Conservation (phyloP, 2,888 invertebrate genomes). For the Orgyia antiqua region DNA sequence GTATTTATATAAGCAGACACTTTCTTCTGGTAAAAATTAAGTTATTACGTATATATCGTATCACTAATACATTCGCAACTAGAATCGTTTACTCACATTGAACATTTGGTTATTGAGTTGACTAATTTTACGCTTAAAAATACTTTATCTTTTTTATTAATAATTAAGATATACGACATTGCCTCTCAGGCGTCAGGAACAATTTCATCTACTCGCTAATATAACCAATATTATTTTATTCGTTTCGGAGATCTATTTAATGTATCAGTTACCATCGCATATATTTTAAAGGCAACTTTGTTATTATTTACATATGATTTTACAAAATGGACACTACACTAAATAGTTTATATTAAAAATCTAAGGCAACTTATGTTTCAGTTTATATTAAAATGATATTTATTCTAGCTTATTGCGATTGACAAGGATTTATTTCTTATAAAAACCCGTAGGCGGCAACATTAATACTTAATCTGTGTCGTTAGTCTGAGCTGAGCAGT, state of each 20-base stretch:
- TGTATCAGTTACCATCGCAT: slow-evolving; percentile 63
- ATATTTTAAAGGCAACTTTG: slow-evolving; percentile 40
- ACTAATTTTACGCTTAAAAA: slow-evolving; percentile 67
- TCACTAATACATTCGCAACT: slow-evolving; percentile 77
- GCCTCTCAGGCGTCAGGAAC: slow-evolving; percentile 77
- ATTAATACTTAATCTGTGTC: too few species aligned
- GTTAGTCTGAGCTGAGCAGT: too few species aligned
- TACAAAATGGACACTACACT: slow-evolving; percentile 18
- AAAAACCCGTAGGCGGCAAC: too few species aligned
- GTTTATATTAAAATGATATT: too few species aligned
- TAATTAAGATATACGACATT: slow-evolving; percentile 68
- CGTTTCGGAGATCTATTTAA: slow-evolving; percentile 59
- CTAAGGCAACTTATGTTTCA: slow-evolving; percentile 25
- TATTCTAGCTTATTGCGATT: too few species aligned
- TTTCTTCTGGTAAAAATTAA: slow-evolving; percentile 75
- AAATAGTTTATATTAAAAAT: slow-evolving; percentile 18
- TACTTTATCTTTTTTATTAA: slow-evolving; percentile 20
- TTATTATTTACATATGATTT: slow-evolving; percentile 21
- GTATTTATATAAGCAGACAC: slow-evolving; percentile 74
- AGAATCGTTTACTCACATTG: slow-evolving; percentile 75
- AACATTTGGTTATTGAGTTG: slow-evolving; percentile 75
- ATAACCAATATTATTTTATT: slow-evolving; percentile 60
- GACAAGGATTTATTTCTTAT: too few species aligned
- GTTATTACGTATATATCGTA: slow-evolving; percentile 76
- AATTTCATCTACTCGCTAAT: slow-evolving; percentile 75